Evolutionary conservation across 2,797 vertebrate species (phyloP).

Genomic region (Peromyscus nudipes): DNA sequence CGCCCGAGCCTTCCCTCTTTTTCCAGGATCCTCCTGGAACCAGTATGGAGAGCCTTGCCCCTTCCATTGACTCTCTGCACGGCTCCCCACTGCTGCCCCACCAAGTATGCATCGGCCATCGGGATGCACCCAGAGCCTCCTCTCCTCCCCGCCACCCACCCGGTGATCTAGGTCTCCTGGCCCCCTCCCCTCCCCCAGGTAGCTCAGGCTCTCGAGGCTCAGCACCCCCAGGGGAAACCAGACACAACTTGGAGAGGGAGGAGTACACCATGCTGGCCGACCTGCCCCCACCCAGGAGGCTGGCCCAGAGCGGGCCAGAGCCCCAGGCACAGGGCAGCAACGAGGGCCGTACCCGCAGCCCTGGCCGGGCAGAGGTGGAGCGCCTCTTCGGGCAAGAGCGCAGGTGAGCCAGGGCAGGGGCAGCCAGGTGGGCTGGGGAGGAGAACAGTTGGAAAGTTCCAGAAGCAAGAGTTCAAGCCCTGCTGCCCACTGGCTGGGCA

Average conservation of each 20-base stretch:
- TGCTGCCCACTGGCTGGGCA: not conserved
- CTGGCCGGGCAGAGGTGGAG: constrained; percentile 92
- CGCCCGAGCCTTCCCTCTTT: constrained; percentile 75
- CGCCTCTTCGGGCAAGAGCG: constrained; percentile 90
- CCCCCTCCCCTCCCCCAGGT: constrained; percentile 35
- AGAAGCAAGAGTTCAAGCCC: not conserved
- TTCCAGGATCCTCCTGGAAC: constrained; percentile 79
- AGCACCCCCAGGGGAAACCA: constrained; percentile 84
- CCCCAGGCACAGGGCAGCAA: constrained; percentile 71
- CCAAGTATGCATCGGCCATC: constrained; percentile 81
- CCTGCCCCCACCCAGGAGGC: constrained; percentile 93
- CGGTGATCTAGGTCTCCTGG: constrained; percentile 70
- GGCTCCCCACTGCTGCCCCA: constrained; percentile 45
- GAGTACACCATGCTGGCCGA: constrained; percentile 94
- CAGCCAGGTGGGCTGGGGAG: constrained; percentile 55
- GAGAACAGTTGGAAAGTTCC: not conserved
- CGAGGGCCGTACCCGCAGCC: constrained; percentile 86
- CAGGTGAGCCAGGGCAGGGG: constrained; percentile 84
- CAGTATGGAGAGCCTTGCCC: constrained; percentile 80
- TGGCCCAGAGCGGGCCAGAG: constrained; percentile 88
- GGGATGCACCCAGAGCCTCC: constrained; percentile 59
- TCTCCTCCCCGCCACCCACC: constrained; percentile 68
- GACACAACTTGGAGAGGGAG: constrained; percentile 91
- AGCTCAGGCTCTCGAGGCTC: constrained; percentile 76
- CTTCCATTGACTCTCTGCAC: constrained; percentile 75